Conservation (phyloP, 2,113 vertebrate species). For the Heptranchias perlo region DNA sequence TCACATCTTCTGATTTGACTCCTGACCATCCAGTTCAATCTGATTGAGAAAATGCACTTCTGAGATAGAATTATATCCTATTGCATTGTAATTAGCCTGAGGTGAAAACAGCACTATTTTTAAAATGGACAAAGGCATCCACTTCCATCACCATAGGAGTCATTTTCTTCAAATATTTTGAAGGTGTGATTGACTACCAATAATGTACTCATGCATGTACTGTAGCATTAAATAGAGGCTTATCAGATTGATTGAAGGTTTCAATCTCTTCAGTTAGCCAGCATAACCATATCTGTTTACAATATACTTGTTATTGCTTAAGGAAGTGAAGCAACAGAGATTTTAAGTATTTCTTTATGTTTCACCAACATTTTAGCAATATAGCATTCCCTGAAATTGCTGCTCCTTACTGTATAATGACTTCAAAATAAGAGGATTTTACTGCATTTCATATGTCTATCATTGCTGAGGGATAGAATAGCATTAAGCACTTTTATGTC, state of each 20-base stretch:
- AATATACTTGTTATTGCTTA: not conserved
- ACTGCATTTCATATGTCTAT: no score
- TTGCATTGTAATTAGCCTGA: not conserved
- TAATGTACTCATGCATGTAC: not conserved
- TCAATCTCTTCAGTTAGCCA: not conserved
- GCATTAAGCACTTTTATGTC: no score
- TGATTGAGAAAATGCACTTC: not conserved
- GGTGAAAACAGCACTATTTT: not conserved
- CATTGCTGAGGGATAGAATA: no score
- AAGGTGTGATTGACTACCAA: not conserved
- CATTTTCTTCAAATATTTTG: not conserved
- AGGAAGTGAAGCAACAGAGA: not conserved
- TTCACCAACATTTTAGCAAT: not conserved
- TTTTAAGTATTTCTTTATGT: not conserved
- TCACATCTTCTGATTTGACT: not conserved
- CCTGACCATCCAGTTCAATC: not conserved
- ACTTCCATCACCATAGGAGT: not conserved
- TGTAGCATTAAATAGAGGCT: not conserved
- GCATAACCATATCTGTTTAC: not conserved
- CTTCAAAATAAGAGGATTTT: no score
- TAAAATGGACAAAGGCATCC: not conserved
- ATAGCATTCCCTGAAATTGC: not conserved
- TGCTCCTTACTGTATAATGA: no score
- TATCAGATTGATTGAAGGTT: not conserved
- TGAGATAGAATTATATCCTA: not conserved